Conservation (phyloP, 1,140 invertebrate genomes). For the Eufriesea mexicana region DNA sequence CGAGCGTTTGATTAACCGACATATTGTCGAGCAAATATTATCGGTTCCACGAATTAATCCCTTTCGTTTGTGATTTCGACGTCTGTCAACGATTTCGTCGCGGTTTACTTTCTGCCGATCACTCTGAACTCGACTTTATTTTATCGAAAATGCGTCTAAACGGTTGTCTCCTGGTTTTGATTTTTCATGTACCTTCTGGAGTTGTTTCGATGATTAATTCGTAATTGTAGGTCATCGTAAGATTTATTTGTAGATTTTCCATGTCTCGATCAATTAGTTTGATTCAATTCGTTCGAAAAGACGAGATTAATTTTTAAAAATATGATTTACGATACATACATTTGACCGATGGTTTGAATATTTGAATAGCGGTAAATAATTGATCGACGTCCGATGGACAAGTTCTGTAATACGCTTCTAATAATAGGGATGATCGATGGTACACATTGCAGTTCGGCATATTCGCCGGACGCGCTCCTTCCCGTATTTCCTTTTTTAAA, state of each 20-base stretch:
- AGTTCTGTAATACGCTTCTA: not conserved
- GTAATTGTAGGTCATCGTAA: too few species aligned
- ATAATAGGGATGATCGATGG: not conserved
- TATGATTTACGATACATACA: not conserved
- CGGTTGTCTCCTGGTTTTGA: too few species aligned
- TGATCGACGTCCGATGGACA: not conserved
- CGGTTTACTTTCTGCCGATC: not conserved
- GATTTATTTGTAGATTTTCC: too few species aligned
- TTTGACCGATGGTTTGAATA: not conserved
- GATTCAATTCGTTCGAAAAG: too few species aligned
- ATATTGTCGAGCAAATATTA: too few species aligned
- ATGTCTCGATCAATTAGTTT: too few species aligned
- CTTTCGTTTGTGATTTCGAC: not conserved
- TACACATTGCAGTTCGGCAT: not conserved
- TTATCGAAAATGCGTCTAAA: too few species aligned
- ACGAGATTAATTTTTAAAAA: not conserved
- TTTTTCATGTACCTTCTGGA: too few species aligned
- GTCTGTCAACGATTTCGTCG: not conserved
- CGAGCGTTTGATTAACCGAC: not conserved
- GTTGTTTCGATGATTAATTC: too few species aligned
- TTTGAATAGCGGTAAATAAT: not conserved
- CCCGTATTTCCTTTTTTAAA: too few species aligned
- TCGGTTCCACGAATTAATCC: not conserved
- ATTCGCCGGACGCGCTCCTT: too few species aligned
- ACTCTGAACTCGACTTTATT: not conserved